These are phyloP conservation scores for Gymnocheta viridis DNA, from an alignment of 2,888 invertebrate genomes.

Conservation along the genomic window DNA sequence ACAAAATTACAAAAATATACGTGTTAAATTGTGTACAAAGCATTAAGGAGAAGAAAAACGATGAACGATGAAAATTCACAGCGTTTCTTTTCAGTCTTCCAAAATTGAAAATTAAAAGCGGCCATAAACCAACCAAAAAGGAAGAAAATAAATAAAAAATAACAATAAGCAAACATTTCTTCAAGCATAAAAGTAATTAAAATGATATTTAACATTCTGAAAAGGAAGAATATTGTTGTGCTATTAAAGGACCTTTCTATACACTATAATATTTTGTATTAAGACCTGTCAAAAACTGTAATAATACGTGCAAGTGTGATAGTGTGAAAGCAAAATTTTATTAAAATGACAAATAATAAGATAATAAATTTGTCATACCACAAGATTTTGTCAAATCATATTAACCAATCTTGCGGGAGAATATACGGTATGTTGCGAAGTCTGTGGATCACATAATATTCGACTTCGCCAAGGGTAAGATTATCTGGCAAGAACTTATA, in stretches of 20 bases:
- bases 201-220: conserved; percentile 41
- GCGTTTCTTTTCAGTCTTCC: background rate
- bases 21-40: background rate
- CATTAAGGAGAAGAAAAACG: background rate
- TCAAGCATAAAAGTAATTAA: conserved; percentile 57
- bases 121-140: background rate
- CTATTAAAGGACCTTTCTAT: no score
- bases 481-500: no score
- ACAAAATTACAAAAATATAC: background rate
- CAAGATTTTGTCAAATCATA: no score
- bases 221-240: background rate
- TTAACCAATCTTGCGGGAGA: no score
- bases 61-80: background rate
- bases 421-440: no score
- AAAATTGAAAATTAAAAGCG: conserved; percentile 35
- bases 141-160: background rate
- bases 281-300: background rate
- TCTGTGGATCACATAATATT: no score
- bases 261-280: no score
- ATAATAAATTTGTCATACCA: no score
- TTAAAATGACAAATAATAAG: no score
- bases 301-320: background rate
- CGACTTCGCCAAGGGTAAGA: no score
- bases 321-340: no score
- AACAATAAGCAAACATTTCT: background rate